Evolutionary conservation across 1,140 invertebrate species (phyloP).

Genomic region (Trypoxylus dichotomus): DNA sequence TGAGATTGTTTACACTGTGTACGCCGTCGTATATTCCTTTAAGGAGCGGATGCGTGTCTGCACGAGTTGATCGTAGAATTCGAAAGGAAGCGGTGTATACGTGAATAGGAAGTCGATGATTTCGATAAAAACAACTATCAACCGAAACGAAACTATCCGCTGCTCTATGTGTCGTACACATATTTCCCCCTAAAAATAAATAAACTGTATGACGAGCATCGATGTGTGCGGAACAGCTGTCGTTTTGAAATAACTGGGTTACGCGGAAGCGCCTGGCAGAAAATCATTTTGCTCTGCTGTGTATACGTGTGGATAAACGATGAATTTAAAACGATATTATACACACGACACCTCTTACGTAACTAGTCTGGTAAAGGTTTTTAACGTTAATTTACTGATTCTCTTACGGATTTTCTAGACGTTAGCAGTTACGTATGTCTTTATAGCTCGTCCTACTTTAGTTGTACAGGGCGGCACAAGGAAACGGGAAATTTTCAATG

Average conservation of each 20-base stretch:
- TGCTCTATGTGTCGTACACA: background rate
- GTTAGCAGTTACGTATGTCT: too few species aligned
- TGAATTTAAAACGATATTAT: background rate
- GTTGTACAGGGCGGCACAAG: too few species aligned
- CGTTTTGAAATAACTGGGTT: constrained; percentile 19
- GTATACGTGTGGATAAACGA: background rate
- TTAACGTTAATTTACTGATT: too few species aligned
- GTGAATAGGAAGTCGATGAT: constrained; percentile 5
- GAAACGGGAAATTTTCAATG: too few species aligned
- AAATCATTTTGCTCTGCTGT: background rate
- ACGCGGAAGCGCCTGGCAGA: background rate
- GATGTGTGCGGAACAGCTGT: constrained; percentile 12
- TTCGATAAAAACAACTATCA: constrained; percentile 18
- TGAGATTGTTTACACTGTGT: background rate
- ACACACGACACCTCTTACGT: too few species aligned
- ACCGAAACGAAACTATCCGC: background rate
- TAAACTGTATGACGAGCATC: background rate
- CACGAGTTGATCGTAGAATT: background rate
- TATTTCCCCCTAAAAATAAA: constrained; percentile 11
- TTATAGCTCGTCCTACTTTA: too few species aligned
- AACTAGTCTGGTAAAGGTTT: too few species aligned
- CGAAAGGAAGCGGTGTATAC: constrained; percentile 9
- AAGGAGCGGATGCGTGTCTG: background rate
- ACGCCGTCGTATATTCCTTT: background rate
- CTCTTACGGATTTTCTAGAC: too few species aligned